Base-by-base conservation (phyloP, 1,140 invertebrate species). In the Propsilocerus akamusi region DNA sequence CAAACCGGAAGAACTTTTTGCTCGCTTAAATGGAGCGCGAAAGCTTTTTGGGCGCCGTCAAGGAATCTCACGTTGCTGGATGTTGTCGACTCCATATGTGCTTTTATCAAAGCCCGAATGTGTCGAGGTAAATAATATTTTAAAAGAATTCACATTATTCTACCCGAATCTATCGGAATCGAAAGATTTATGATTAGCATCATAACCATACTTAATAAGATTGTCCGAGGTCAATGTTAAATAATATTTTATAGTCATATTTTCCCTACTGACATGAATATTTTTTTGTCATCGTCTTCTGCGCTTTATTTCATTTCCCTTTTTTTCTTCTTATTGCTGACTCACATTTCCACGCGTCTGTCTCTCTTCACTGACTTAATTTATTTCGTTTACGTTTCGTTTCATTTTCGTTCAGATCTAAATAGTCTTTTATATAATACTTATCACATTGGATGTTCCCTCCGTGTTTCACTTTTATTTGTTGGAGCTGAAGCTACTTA, bases 1-100 rank as follows among this genome's bases (percentile, higher is more conserved):
- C n/a, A n/a, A n/a, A n/a, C n/a, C n/a, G n/a, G 32, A 56, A 72
- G 71, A 72, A 57, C 58, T 72, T 17, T 73, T 69, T 53, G 62
- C 63, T 52, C 63, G 68, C 23, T 55, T 72, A 7, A 65, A 66
- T 5, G 70, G 68, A 46, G 62, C 68, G 54, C 61, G 65, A 49
- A 59, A 65, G 25, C 47, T 73, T 22, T 73, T 68, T 68, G 70
- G 70, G 34, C 61, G 57, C 51, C 57, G 60, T n/a, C 61, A 68
- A 24, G 71, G 70, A 24, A 60, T 71, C 48, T 70, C 68, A 55
- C 69, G 68, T 51, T 68, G 63, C 4, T 73, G 71, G 71, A 57
- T 71, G 26, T 68, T 69, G 11, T 56, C 58, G 11, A 58, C 58
- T 8, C 69, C 71, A 10, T 67, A 69, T 25, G 60, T 72, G 11